Conservation (phyloP, 2,113 vertebrate species). For the Pogonocichla stellata region DNA sequence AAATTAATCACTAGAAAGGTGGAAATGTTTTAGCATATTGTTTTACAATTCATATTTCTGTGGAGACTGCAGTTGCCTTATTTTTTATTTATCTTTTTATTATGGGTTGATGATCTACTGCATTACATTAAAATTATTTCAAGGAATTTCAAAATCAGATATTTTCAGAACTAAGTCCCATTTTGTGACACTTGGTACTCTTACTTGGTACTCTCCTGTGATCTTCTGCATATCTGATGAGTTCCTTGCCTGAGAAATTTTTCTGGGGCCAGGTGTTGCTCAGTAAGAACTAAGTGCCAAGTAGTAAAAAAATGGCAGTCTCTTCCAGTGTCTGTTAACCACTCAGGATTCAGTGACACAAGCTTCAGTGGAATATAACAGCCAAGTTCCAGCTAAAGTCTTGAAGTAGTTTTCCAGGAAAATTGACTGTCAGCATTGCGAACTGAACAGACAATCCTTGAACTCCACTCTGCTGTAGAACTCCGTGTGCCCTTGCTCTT, state of each 20-base stretch:
- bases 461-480: not conserved
- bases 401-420: not conserved
- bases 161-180: not conserved
- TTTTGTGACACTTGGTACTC: not conserved
- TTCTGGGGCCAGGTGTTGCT: fast-evolving
- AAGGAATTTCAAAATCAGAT: not conserved
- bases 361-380: not conserved
- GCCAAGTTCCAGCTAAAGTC: not conserved
- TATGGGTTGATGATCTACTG: fast-evolving
- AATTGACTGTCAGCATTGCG: not conserved
- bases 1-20: not conserved
- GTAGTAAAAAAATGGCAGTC: not conserved
- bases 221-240: not conserved
- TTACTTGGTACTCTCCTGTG: not conserved
- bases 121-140: not conserved
- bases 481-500: not conserved
- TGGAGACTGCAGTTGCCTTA: not conserved
- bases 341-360: not conserved
- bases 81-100: not conserved
- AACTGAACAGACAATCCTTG: not conserved
- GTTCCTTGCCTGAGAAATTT: not conserved
- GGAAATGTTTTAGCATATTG: not conserved
- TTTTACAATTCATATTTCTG: fast-evolving
- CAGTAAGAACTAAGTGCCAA: not conserved
- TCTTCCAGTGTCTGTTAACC: not conserved